A percentile compares a stretch with the other conserved stretches of the same genome.
Evolutionary conservation across 2,113 vertebrate species (phyloP).

Genomic region (Prochilodus magdalenae): DNA sequence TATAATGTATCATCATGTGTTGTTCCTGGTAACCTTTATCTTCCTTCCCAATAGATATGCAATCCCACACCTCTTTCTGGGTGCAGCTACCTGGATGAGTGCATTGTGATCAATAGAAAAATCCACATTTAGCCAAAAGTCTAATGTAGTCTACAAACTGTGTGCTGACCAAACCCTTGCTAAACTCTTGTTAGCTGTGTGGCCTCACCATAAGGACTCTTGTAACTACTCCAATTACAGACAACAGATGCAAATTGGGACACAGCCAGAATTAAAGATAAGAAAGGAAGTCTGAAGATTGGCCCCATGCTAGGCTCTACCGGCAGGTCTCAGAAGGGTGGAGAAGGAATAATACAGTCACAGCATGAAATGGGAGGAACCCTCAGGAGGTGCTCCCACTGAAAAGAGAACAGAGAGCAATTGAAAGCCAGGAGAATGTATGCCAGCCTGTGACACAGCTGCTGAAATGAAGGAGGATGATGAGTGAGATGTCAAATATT

Average conservation of each 20-base stretch:
- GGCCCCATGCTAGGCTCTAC: conserved; percentile 7
- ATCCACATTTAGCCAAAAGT: background rate
- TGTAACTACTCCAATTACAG: background rate
- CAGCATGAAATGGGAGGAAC: conserved; percentile 14
- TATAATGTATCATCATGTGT: too few relatives aligned
- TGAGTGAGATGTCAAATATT: background rate
- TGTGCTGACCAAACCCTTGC: background rate
- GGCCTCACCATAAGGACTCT: background rate
- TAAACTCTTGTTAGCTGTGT: background rate
- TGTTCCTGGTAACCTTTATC: too few relatives aligned
- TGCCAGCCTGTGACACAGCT: background rate
- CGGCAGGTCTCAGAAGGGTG: conserved; percentile 1
- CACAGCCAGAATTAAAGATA: background rate
- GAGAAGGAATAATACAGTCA: background rate
- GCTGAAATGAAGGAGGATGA: background rate
- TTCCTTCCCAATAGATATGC: too few relatives aligned
- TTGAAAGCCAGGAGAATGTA: conserved; percentile 11
- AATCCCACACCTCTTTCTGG: too few relatives aligned
- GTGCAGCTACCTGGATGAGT: too few relatives aligned
- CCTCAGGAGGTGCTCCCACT: background rate
- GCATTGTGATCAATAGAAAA: background rate
- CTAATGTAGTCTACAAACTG: too few relatives aligned
- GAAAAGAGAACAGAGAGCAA: background rate
- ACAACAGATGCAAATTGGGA: conserved; percentile 2
- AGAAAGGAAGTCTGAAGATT: conserved; percentile 13